These are phyloP conservation scores for Drosophila pruinosa DNA, from an alignment of 1,140 invertebrate genomes.

Conservation along the genomic window DNA sequence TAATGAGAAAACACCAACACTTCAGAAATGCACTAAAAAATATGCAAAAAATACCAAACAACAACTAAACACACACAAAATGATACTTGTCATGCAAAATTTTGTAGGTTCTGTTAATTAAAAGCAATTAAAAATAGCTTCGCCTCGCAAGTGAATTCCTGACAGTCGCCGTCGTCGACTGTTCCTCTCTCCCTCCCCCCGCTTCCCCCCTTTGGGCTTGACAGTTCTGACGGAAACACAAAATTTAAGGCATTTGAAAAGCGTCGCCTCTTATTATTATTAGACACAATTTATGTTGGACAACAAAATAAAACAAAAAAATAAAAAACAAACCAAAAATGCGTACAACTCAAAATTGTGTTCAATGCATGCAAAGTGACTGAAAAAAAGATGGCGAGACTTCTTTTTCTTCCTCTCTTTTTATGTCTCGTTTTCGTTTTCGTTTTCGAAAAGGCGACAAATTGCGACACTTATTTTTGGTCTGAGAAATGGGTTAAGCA, in stretches of 20 bases:
- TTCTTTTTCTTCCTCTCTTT: neutral
- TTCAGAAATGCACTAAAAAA: neutral
- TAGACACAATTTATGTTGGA: slow-evolving; percentile 58
- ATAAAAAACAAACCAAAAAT: neutral
- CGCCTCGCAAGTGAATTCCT: slow-evolving; percentile 47
- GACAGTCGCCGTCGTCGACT: slow-evolving; percentile 28
- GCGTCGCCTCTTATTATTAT: slow-evolving; percentile 54
- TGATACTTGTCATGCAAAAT: slow-evolving; percentile 73
- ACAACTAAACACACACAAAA: slow-evolving; percentile 25
- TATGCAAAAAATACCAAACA: neutral
- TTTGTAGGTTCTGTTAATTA: slow-evolving; percentile 72
- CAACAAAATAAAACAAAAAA: slow-evolving; percentile 1
- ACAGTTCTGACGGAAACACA: slow-evolving; percentile 68
- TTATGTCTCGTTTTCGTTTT: slow-evolving; percentile 9
- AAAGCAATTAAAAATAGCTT: slow-evolving; percentile 79
- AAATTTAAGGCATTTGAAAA: slow-evolving; percentile 64
- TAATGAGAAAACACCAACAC: slow-evolving; percentile 55
- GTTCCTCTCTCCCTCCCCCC: neutral
- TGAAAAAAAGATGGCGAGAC: neutral
- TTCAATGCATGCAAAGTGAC: neutral
- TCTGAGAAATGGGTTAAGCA: slow-evolving; percentile 30
- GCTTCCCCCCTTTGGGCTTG: slow-evolving; percentile 28
- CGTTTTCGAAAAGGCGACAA: slow-evolving; percentile 27
- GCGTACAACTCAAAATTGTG: slow-evolving; percentile 12
- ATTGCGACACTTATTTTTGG: slow-evolving; percentile 39